These are phyloP conservation scores for Protomyctophum bolini DNA, from an alignment of 2,113 vertebrate genomes.

Conservation along the genomic window DNA sequence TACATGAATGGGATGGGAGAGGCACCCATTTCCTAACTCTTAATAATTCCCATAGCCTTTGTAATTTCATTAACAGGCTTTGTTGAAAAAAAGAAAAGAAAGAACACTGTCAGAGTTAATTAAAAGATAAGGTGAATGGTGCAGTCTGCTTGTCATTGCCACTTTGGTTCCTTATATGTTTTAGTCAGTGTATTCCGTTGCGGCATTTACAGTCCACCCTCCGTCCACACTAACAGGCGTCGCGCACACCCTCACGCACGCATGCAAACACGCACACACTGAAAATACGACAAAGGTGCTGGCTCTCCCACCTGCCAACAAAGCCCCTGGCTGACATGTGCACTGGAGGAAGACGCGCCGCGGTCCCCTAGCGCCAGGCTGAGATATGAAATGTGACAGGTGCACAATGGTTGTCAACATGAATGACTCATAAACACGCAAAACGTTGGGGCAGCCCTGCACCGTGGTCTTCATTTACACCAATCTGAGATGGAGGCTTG, in stretches of 20 bases:
- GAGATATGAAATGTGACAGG: constrained; percentile 71
- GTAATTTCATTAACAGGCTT: constrained; percentile 78
- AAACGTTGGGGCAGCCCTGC: constrained; percentile 43
- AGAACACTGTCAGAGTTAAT: constrained; percentile 75
- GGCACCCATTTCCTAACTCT: constrained; percentile 44
- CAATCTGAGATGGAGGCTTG: constrained; percentile 30
- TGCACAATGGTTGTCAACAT: constrained; percentile 70
- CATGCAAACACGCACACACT: neutral
- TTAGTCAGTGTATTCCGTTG: constrained; percentile 52
- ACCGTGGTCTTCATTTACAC: constrained; percentile 33
- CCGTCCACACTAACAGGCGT: constrained; percentile 11
- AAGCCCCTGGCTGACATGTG: constrained; percentile 52
- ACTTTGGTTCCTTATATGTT: constrained; percentile 59
- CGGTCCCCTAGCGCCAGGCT: constrained; percentile 38
- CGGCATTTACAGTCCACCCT: constrained; percentile 29
- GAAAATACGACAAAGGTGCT: constrained; percentile 36
- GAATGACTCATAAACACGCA: constrained; percentile 68
- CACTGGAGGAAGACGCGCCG: constrained; percentile 53
- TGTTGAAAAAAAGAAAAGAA: constrained; percentile 50
- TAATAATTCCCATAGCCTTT: constrained; percentile 71
- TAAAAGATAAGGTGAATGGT: constrained; percentile 80
- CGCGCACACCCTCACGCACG: constrained; percentile 8
- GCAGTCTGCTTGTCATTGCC: constrained; percentile 47
- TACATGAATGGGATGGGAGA: constrained; percentile 11
- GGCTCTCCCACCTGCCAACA: constrained; percentile 56